Conservation (phyloP, 2,888 invertebrate genomes). For the Hypselothyrea guttata region DNA sequence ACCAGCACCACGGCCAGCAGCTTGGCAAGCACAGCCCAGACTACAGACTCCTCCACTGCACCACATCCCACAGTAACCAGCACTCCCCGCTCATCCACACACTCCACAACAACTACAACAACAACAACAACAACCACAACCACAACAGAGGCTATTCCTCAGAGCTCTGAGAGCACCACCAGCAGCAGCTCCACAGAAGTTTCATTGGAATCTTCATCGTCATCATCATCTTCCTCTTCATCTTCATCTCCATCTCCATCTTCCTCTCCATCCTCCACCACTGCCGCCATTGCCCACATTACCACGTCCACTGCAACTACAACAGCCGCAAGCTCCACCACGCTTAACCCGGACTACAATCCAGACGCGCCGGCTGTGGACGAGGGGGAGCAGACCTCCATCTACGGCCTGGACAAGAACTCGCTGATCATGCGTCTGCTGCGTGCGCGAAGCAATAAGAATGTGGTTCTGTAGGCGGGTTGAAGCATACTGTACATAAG, state of each 20-base stretch:
- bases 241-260: background rate
- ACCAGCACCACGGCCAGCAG: background rate
- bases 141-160: background rate
- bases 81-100: too few species aligned
- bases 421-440: constrained; percentile 69
- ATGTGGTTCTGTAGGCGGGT: constrained; percentile 27
- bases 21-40: constrained; percentile 1
- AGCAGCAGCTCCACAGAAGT: too few species aligned
- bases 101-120: constrained; percentile 9
- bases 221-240: background rate
- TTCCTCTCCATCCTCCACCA: background rate
- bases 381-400: constrained; percentile 45
- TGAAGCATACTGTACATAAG: background rate
- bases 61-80: constrained; percentile 4
- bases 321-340: constrained; percentile 10
- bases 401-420: constrained; percentile 60
- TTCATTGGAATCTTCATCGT: too few species aligned
- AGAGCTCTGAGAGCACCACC: too few species aligned
- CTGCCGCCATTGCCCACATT: background rate
- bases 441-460: constrained; percentile 47
- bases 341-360: constrained; percentile 39
- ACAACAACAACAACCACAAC: constrained; percentile 5
- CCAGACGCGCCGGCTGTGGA: constrained; percentile 32
- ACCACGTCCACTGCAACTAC: background rate
- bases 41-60: constrained; percentile 10